phyloP scores from a whole-genome alignment of 2,113 vertebrate genomes.

The Cacatua alba region DNA sequence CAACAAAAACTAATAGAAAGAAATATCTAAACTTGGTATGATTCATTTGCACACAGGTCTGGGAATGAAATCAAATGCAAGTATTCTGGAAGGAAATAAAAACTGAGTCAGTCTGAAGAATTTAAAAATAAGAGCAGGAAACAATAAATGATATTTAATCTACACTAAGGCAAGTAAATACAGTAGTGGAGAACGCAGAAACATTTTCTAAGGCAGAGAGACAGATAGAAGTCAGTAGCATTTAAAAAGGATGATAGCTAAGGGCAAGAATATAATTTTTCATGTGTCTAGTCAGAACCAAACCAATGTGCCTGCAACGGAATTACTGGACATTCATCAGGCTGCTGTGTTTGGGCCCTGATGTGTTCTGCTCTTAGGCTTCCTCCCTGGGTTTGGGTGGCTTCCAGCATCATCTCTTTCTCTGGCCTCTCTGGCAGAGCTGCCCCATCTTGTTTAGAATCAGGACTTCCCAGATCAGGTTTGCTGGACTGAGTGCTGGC shows the following conservation, averaged over 20 bases:
- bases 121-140: neutral
- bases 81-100: constrained; percentile 16
- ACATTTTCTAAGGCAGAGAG: neutral
- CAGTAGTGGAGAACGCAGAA: neutral
- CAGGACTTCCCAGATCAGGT: neutral
- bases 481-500: accelerated
- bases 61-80: constrained; percentile 13
- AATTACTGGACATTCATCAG: neutral
- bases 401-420: neutral
- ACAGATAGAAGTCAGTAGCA: neutral
- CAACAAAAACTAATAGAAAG: neutral
- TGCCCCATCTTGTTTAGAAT: neutral
- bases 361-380: neutral
- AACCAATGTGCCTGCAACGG: neutral
- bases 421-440: neutral
- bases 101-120: neutral
- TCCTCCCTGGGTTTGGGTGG: neutral
- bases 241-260: neutral
- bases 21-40: neutral
- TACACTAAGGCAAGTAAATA: neutral
- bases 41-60: neutral
- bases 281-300: neutral
- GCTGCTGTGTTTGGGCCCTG: neutral
- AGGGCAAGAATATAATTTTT: neutral
- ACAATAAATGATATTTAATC: neutral